These are phyloP conservation scores for Galerucella pusilla DNA, from an alignment of 2,888 invertebrate genomes.

Conservation along the genomic window DNA sequence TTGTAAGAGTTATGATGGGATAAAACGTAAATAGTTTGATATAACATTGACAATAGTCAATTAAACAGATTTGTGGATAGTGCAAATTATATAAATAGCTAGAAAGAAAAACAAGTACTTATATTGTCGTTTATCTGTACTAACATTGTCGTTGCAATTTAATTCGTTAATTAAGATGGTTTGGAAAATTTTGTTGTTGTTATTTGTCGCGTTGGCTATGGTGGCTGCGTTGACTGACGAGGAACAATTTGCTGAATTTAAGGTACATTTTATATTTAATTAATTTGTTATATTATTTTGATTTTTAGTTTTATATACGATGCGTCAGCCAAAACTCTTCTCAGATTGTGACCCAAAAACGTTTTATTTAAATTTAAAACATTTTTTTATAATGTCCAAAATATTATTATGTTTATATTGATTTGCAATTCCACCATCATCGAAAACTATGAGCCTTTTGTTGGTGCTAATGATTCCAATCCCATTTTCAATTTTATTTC, in stretches of 20 bases:
- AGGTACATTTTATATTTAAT: background rate
- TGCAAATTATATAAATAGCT: constrained; percentile 5
- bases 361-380: too few relatives aligned
- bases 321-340: too few relatives aligned
- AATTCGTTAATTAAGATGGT: background rate
- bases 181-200: constrained; percentile 2
- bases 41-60: background rate
- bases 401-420: too few relatives aligned
- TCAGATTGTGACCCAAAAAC: too few relatives aligned
- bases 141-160: background rate
- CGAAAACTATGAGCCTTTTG: too few relatives aligned
- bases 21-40: background rate
- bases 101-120: background rate
- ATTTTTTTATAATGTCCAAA: too few relatives aligned
- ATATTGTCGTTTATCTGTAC: background rate
- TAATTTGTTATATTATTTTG: background rate
- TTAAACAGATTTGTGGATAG: constrained; percentile 1
- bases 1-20: constrained; percentile 1
- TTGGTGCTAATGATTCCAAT: too few relatives aligned
- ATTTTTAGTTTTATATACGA: background rate
- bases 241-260: constrained; percentile 19
- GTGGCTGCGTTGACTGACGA: constrained; percentile 11
- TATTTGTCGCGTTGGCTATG: background rate
- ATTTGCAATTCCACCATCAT: too few relatives aligned
- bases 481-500: too few relatives aligned